Evolutionary conservation across 2,113 vertebrate genomes (phyloP), one percentile per base, ranked within the genome.

Genomic region (Tachysurus fulvidraco): DNA sequence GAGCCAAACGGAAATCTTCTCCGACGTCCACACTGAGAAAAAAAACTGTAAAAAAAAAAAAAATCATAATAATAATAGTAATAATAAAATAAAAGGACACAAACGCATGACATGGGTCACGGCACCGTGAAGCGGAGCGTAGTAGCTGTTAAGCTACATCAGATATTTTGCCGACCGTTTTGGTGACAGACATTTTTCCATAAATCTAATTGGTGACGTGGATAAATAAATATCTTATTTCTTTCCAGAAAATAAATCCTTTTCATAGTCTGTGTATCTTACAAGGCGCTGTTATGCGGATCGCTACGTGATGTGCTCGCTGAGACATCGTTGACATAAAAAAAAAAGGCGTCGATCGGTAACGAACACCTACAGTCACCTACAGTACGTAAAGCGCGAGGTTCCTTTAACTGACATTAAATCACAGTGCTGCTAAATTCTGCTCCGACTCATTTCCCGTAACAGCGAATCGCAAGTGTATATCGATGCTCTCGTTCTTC

Each of bases 121-220:
- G 91, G 89, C 93, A 93, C 91, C 92, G 91, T 92, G 77, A 88
- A 71, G 84, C 78, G 89, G 90, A 90, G 88, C 73, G 89, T 88
- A 97, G 96, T 95, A 97, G 95, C 92, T 94, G 88, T 94, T 36
- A 36, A 36, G 95, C 94, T 92, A 93, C 94, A 94, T 8, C 2
- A 12, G 74, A 54, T 91, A 95, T 96, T 95, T 96, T 9, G 95
- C 94, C 96, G 96, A 95, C 96, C 96, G 96, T 97, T 36, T 96
- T 96, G 95, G 95, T 92, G 95, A 93, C 88, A 77, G 76, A 85
- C 74, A 84, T 74, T 78, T 76, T 78, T 76, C 57, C 84, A 73
- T 46, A 76, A 57, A 81, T 60, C 60, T n/a, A 88, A 65, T 90
- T 78, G 5, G 46, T 50, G 78, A 85, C 85, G 85, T 16, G 83